Evolutionary conservation across 2,113 vertebrate species (phyloP).

Genomic region (Zosterops japonicus): DNA sequence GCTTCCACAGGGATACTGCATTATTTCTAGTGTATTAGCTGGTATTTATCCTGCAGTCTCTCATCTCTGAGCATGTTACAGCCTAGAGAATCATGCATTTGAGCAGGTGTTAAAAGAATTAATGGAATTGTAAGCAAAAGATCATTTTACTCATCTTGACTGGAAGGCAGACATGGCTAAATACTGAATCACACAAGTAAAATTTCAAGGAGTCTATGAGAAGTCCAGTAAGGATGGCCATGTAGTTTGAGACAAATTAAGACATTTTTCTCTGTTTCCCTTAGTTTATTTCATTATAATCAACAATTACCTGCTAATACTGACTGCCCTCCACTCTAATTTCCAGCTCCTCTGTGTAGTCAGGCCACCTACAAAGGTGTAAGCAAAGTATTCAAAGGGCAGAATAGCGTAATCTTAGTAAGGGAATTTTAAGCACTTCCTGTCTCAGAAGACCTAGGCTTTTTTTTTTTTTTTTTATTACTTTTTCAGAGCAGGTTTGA

Average conservation of each 20-base stretch:
- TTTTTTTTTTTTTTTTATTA: background rate
- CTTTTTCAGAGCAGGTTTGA: slow-evolving; percentile 17
- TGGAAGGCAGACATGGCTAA: background rate
- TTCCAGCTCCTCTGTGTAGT: background rate
- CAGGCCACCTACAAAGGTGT: background rate
- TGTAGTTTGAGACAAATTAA: background rate
- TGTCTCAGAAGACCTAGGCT: background rate
- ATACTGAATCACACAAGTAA: background rate
- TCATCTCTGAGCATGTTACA: background rate
- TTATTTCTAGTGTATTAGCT: background rate
- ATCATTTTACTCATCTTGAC: background rate
- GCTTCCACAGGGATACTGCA: background rate
- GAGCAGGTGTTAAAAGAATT: background rate
- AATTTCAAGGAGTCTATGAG: background rate
- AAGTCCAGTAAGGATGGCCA: background rate
- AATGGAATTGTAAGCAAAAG: background rate
- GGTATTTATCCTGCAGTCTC: background rate
- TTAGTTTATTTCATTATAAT: background rate
- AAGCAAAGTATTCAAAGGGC: background rate
- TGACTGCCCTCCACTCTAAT: background rate
- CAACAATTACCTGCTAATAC: background rate
- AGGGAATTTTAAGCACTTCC: slow-evolving; percentile 3
- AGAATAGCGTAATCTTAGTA: background rate
- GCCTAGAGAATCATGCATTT: background rate
- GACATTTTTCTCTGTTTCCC: background rate